These are phyloP conservation scores for Sorex araneus DNA, from an alignment of 2,113 vertebrate genomes.

Conservation along the genomic window DNA sequence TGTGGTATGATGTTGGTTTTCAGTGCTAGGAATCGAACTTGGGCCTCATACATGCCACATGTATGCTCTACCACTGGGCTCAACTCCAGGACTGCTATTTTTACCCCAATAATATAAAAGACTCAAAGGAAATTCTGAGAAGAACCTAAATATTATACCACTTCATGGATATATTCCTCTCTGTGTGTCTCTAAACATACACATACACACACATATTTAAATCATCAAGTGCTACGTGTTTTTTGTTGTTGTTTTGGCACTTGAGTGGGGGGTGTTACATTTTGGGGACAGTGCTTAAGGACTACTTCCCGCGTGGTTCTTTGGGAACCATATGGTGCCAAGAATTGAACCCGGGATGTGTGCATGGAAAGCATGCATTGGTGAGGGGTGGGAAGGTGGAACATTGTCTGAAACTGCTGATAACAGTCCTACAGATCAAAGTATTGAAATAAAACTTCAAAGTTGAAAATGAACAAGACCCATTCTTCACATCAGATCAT, in stretches of 20 bases:
- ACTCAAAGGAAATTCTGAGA: background rate
- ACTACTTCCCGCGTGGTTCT: no score
- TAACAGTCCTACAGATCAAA: no score
- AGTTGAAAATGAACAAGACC: no score
- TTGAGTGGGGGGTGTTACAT: background rate
- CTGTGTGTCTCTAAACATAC: background rate
- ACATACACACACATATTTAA: background rate
- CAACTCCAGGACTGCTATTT: background rate
- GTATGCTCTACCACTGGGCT: background rate
- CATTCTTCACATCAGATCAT: no score
- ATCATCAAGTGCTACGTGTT: background rate
- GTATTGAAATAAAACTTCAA: no score
- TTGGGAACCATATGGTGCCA: no score
- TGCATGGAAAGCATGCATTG: no score
- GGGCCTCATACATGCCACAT: background rate
- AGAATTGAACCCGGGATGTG: no score
- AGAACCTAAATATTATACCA: background rate
- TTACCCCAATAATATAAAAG: slow-evolving; percentile 10
- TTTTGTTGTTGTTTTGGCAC: background rate
- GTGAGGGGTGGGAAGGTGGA: no score
- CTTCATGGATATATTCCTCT: background rate
- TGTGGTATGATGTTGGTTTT: background rate
- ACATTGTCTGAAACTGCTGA: no score
- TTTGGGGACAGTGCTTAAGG: no score
- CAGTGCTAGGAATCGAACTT: background rate